A percentile compares a stretch with the other conserved stretches of the same genome.
Evolutionary conservation across 2,797 vertebrate species (phyloP).

Genomic region (Gambelia wislizenii): DNA sequence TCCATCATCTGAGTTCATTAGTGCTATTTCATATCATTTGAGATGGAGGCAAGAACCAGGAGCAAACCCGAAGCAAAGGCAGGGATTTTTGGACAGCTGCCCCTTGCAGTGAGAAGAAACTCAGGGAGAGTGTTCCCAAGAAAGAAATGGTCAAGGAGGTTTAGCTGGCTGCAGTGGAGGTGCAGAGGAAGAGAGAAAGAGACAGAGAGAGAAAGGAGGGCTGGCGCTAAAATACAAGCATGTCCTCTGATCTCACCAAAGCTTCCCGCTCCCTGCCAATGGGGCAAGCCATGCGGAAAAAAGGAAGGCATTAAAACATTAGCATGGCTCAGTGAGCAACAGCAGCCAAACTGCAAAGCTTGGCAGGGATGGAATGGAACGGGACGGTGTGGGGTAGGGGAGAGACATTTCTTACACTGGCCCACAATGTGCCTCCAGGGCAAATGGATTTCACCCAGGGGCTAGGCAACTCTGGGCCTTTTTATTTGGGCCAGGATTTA

Average conservation of each 20-base stretch:
- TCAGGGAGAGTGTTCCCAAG: background rate
- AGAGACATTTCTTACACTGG: too few relatives aligned
- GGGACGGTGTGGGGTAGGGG: rapidly evolving
- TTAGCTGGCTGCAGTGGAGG: too few relatives aligned
- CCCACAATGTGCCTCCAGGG: background rate
- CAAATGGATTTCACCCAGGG: background rate
- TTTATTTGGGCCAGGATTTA: background rate
- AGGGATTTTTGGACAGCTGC: too few relatives aligned
- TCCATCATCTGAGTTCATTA: background rate
- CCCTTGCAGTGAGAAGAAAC: background rate
- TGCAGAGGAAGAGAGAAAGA: background rate
- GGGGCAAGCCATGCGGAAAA: slow-evolving; percentile 63
- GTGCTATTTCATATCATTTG: too few relatives aligned
- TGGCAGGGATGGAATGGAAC: too few relatives aligned
- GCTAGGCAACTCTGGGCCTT: too few relatives aligned
- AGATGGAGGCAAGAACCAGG: background rate
- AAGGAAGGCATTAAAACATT: slow-evolving; percentile 49
- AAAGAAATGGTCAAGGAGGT: too few relatives aligned
- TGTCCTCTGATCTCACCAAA: background rate
- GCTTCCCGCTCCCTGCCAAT: slow-evolving; percentile 45
- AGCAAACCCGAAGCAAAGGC: rapidly evolving
- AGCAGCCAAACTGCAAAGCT: background rate
- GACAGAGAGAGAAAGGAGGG: background rate
- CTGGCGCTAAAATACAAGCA: slow-evolving; percentile 31
- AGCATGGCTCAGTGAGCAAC: slow-evolving; percentile 48